Conservation (phyloP, 30 jellyfish, hydroid and myxozoan genomes). For the Aurelia aurita complex sp. Pacific region DNA sequence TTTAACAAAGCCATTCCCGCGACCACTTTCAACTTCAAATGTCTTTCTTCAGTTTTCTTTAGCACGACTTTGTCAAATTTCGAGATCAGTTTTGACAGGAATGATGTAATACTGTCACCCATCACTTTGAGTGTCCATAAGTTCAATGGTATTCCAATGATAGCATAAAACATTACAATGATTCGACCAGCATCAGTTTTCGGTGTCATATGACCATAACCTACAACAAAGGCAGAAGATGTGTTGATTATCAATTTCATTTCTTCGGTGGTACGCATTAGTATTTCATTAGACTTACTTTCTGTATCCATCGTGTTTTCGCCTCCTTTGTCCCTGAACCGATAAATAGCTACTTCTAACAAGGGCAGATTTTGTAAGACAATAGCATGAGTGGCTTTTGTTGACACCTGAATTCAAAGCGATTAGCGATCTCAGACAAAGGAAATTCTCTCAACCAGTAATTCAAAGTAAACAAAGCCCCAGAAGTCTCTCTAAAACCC, state of each 20-base stretch:
- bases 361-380: too few species aligned
- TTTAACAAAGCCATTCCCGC: conserved; percentile 63
- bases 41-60: conserved; percentile 29
- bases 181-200: conserved; percentile 69
- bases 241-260: neutral
- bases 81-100: conserved; percentile 23
- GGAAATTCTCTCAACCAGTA: too few species aligned
- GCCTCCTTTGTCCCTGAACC: too few species aligned
- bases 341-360: too few species aligned
- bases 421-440: too few species aligned
- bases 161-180: conserved; percentile 58
- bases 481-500: too few species aligned
- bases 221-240: neutral
- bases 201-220: conserved; percentile 86
- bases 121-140: conserved; percentile 74
- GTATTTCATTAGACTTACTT: too few species aligned
- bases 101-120: conserved; percentile 61
- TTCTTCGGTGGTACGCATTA: too few species aligned
- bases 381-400: too few species aligned
- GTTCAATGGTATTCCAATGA: conserved; percentile 71
- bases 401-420: too few species aligned
- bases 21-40: conserved; percentile 53
- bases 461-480: too few species aligned
- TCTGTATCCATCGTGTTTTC: too few species aligned
- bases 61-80: conserved; percentile 51